Percentiles rank a stretch among this genome's conserved stretches.
These are phyloP conservation scores for Allolobophora icterica DNA, from an alignment of 2,888 invertebrate genomes.

Conservation along the genomic window DNA sequence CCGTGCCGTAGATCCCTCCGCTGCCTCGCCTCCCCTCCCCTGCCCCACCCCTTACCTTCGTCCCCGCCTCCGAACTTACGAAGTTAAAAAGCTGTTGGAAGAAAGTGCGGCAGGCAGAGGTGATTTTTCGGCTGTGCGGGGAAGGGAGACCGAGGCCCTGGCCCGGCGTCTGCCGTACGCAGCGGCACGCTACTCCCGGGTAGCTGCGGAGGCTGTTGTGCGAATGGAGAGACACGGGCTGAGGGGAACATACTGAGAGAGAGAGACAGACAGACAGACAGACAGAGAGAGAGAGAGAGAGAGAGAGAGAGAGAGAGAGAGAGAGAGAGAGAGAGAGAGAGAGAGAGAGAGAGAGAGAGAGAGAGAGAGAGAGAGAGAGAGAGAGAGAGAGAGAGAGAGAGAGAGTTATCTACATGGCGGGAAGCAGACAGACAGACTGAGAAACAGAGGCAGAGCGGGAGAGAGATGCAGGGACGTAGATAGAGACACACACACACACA, in stretches of 20 bases:
- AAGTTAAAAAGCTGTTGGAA: slow-evolving; percentile 22
- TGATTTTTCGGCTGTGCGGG: neutral
- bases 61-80: neutral
- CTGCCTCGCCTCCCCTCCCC: neutral
- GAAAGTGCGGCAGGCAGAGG: slow-evolving; percentile 1
- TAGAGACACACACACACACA: no score
- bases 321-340: neutral
- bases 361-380: neutral
- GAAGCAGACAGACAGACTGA: neutral
- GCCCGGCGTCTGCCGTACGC: neutral
- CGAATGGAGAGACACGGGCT: neutral
- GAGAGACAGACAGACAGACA: neutral
- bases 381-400: neutral
- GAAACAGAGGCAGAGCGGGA: no score
- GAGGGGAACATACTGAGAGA: no score
- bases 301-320: neutral
- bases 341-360: neutral
- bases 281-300: neutral
- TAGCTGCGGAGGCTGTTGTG: neutral
- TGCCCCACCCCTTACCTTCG: neutral
- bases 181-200: neutral
- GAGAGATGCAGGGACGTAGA: no score
- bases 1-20: no score
- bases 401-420: no score
- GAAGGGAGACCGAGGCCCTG: neutral